A percentile compares a stretch with the other conserved stretches of the same genome.
Conservation (phyloP, 2,797 vertebrate genomes). For the Esox masquinongy region DNA sequence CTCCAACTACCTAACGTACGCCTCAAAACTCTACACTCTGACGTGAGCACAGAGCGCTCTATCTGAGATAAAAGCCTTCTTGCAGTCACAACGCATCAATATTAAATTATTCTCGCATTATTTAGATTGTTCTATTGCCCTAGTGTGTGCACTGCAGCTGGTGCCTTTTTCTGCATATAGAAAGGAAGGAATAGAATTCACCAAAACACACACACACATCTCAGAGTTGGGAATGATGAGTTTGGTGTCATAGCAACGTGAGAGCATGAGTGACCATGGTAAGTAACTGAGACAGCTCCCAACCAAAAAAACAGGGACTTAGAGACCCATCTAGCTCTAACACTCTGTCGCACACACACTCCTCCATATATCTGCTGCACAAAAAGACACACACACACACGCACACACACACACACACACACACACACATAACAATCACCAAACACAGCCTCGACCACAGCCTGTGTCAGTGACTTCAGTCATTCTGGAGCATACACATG, state of each 20-base stretch:
- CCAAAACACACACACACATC: background rate
- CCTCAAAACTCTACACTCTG: background rate
- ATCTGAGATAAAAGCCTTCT: background rate
- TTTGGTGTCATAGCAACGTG: background rate
- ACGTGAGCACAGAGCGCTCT: background rate
- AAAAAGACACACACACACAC: conserved; percentile 3
- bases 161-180: background rate
- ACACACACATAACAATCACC: background rate
- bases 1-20: too few species aligned
- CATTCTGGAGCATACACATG: conserved; percentile 49
- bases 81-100: background rate
- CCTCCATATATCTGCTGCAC: background rate
- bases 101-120: background rate
- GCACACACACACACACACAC: conserved; percentile 6
- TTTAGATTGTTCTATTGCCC: background rate
- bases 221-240: background rate
- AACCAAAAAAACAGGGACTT: background rate
- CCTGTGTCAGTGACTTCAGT: conserved; percentile 14
- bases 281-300: background rate
- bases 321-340: background rate
- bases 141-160: background rate
- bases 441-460: background rate
- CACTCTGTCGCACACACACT: background rate
- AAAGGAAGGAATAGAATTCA: background rate
- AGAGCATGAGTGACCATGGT: background rate